phyloP scores from a whole-genome alignment of 2,113 vertebrate genomes.

The Petrocephalus zakoni region DNA sequence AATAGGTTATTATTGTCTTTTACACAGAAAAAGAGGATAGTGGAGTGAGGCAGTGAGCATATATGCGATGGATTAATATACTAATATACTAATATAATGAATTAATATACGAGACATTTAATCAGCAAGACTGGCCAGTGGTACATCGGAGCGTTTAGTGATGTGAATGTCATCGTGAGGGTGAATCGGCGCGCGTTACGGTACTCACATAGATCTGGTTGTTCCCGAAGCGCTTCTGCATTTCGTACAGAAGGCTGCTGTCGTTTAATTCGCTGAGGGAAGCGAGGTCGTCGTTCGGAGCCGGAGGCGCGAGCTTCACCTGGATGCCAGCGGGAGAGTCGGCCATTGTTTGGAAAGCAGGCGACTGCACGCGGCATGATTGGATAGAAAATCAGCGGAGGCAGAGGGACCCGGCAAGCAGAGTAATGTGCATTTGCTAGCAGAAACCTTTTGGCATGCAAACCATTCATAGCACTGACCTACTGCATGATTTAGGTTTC shows the following conservation, averaged over 20 bases:
- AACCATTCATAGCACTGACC: background rate
- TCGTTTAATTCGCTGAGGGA: constrained; percentile 88
- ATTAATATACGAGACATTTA: background rate
- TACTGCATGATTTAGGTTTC: background rate
- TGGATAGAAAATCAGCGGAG: background rate
- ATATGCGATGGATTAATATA: background rate
- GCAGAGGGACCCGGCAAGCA: background rate
- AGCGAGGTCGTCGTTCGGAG: constrained; percentile 88
- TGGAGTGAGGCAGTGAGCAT: background rate
- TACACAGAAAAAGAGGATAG: background rate
- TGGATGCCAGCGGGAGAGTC: constrained; percentile 42
- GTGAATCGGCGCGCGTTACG: background rate
- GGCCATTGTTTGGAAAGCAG: background rate
- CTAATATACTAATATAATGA: no score
- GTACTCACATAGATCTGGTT: constrained; percentile 89
- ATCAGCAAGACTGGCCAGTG: background rate
- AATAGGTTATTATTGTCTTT: background rate
- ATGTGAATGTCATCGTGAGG: no score
- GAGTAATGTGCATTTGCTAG: background rate
- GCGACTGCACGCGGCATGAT: background rate
- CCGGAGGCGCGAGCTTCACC: constrained; percentile 88
- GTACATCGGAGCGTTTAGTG: background rate
- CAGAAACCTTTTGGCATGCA: background rate
- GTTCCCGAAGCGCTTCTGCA: constrained; percentile 94
- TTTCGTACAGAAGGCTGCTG: constrained; percentile 92